These are phyloP conservation scores for Chaetophractus vellerosus DNA, from an alignment of 2,797 vertebrate species.

Conservation along the genomic window DNA sequence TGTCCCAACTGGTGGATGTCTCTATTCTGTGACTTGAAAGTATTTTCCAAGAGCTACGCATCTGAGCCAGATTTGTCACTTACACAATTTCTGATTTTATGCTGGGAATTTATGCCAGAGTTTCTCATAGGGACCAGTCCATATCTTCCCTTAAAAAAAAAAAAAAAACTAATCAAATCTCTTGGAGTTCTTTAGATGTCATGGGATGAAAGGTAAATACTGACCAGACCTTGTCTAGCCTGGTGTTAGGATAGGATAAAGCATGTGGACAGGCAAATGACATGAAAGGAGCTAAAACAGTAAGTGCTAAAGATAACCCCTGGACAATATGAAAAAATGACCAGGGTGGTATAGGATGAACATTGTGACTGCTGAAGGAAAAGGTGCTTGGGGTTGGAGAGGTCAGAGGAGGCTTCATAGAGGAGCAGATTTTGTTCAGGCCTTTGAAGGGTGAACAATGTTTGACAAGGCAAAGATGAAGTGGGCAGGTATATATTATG, in stretches of 20 bases:
- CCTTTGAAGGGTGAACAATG: neutral
- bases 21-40: conserved; percentile 29
- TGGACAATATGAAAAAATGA: neutral
- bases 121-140: neutral
- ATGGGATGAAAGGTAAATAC: neutral
- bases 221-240: neutral
- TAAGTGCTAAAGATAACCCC: neutral
- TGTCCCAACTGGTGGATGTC: neutral
- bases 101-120: neutral
- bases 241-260: neutral
- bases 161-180: neutral
- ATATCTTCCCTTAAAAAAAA: neutral
- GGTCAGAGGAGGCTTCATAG: neutral
- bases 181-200: neutral
- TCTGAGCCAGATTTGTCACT: neutral
- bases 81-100: neutral
- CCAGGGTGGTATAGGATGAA: neutral
- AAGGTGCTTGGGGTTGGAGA: neutral
- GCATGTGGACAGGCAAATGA: neutral
- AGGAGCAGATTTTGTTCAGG: neutral
- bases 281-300: neutral
- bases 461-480: neutral
- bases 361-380: rapidly evolving
- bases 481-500: neutral
- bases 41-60: neutral